Evolutionary conservation across 2,113 vertebrate species (phyloP), one percentile per base, ranked within the genome.

Genomic region (Paramormyrops kingsleyae): DNA sequence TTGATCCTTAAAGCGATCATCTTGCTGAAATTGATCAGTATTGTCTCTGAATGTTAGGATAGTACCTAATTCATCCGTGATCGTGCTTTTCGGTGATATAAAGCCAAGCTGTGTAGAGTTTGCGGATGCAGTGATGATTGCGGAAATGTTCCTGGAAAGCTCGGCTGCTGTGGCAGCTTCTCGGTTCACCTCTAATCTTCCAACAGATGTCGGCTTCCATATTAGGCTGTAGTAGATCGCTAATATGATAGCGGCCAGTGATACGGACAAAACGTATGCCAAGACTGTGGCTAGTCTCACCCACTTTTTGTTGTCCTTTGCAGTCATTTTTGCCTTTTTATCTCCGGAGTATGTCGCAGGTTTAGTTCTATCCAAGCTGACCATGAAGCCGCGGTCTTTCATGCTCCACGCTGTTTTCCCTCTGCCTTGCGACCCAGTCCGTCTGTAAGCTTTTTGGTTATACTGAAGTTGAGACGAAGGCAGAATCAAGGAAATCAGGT

Each of bases 291-390:
- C 97, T 90, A 97, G 95, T 93, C 97, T 96, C 93, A 97, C 96
- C 97, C 97, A 97, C 95, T 97, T 97, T 94, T 97, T 96, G 95
- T 97, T 97, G 94, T 96, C 97, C 95, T 97, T 97, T 92, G 97
- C 96, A 93, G 96, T 96, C 97, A 97, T 97, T 94, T 96, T 96
- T 92, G 97, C 97, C 94, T 97, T 97, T 95, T 97, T 97, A 94
- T 97, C 97, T 92, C 97, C 97, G 27, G 97, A 97, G 95, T 97
- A 97, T 89, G 97, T 97, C 93, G 97, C 96, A 90, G 97, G 96
- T 93, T 96, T 97, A 91, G 96, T 96, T 95, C 96, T 95, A 92
- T 96, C 96, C 91, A 94, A 92, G 92, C 93, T 94, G 92, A 95
- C 95, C 95, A 92, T 91, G 66, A 93, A 94, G 90, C 96, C 95